These are phyloP conservation scores for Oreamnos americanus DNA, from an alignment of 2,113 vertebrate species.

Conservation along the genomic window DNA sequence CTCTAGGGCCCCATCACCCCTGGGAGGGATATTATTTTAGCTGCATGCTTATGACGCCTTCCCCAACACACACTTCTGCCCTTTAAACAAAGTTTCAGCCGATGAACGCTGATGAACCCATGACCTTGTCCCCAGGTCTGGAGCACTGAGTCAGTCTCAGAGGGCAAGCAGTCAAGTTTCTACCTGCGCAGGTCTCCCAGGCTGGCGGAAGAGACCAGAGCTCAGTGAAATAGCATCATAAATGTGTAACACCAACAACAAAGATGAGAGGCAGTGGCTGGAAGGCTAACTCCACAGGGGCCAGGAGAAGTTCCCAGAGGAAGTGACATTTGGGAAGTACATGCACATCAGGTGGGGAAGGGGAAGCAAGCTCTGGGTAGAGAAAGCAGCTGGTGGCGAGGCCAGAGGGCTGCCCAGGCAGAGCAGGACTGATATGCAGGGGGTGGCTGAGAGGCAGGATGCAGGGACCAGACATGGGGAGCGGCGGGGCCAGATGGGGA, in stretches of 20 bases:
- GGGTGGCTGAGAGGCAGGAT: not conserved
- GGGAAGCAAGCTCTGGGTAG: not conserved
- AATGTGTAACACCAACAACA: not conserved
- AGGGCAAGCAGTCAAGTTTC: not conserved
- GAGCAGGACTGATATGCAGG: not conserved
- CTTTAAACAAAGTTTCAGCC: not conserved
- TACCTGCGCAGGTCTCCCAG: not conserved
- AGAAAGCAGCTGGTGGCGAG: not conserved
- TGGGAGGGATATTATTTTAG: not conserved
- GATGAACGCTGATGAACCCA: not conserved
- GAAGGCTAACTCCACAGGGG: not conserved
- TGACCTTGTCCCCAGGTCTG: not conserved
- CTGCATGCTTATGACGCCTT: not conserved
- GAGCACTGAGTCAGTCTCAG: not conserved
- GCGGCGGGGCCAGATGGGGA: not conserved
- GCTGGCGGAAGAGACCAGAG: not conserved
- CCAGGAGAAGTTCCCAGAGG: not conserved
- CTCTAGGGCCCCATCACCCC: not conserved
- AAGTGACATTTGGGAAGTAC: slow-evolving; percentile 24
- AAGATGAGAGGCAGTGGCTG: not conserved
- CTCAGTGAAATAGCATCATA: not conserved
- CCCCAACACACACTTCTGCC: not conserved
- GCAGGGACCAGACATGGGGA: not conserved
- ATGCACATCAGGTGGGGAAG: not conserved
- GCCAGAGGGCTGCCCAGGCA: not conserved